phyloP scores from a whole-genome alignment of 2,797 vertebrate species.

The Heterohyrax brucei region DNA sequence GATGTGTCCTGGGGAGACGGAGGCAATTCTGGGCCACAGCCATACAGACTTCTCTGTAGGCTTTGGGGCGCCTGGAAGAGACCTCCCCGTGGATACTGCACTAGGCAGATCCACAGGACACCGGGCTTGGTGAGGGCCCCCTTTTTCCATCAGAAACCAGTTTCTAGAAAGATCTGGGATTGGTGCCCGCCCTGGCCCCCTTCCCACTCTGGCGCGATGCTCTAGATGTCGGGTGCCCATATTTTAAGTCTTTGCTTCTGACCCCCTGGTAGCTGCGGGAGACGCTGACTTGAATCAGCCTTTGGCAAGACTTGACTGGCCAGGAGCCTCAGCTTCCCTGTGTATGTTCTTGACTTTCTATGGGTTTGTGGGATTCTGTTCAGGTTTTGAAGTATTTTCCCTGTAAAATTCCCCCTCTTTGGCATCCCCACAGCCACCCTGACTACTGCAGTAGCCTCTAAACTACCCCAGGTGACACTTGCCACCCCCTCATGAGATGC shows the following conservation, averaged over 20 bases:
- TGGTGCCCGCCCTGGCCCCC: not conserved
- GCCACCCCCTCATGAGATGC: rapidly evolving
- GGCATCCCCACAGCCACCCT: not conserved
- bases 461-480: not conserved
- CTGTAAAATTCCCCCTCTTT: not conserved
- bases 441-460: not conserved
- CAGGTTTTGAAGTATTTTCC: not conserved
- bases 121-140: not conserved
- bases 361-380: not conserved
- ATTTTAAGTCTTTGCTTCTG: not conserved
- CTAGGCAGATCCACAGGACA: not conserved
- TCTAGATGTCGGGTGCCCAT: not conserved
- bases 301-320: not conserved
- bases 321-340: not conserved
- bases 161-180: not conserved
- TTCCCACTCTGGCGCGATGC: not conserved
- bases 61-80: not conserved
- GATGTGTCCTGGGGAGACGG: too few species aligned
- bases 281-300: not conserved
- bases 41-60: not conserved
- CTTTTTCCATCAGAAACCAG: not conserved
- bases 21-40: not conserved
- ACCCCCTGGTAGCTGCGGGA: not conserved
- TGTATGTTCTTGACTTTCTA: not conserved
- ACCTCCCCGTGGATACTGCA: not conserved